phyloP scores from a whole-genome alignment of 2,888 invertebrate species.

The Agrotis ipsilon region DNA sequence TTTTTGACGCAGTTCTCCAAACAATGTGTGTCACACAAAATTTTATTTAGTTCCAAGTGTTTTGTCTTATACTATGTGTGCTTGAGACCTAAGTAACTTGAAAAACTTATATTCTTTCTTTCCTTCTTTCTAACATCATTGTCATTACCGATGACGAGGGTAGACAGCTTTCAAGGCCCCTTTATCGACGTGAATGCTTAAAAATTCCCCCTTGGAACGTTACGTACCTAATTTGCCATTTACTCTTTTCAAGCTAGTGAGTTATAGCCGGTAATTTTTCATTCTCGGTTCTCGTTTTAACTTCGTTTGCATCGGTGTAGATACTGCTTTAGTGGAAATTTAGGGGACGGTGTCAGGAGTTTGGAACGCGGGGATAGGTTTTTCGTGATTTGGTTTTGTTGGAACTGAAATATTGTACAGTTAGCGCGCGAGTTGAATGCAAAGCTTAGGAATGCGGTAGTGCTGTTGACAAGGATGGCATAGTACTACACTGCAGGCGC shows the following conservation, averaged over 20 bases:
- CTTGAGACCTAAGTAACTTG: too few species aligned
- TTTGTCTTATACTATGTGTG: too few species aligned
- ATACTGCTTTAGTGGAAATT: slow-evolving; percentile 57
- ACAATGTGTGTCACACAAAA: too few species aligned
- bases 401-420: too few species aligned
- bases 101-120: too few species aligned
- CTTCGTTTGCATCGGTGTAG: slow-evolving; percentile 67
- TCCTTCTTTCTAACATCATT: slow-evolving; percentile 38
- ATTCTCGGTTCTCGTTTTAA: slow-evolving; percentile 71
- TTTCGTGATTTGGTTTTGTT: slow-evolving; percentile 20
- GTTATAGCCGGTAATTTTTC: slow-evolving; percentile 77
- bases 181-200: slow-evolving; percentile 76
- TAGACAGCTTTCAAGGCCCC: slow-evolving; percentile 57
- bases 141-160: slow-evolving; percentile 66
- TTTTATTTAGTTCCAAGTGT: too few species aligned
- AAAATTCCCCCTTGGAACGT: slow-evolving; percentile 72
- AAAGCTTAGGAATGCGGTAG: too few species aligned
- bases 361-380: background rate
- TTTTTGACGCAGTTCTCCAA: too few species aligned
- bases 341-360: slow-evolving; percentile 25
- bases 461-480: too few species aligned
- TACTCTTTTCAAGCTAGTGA: slow-evolving; percentile 75
- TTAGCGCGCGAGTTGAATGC: too few species aligned
- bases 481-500: too few species aligned
- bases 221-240: slow-evolving; percentile 77